Conservation (phyloP, 2,113 vertebrate genomes). For the Serranochromis macrocephalus region DNA sequence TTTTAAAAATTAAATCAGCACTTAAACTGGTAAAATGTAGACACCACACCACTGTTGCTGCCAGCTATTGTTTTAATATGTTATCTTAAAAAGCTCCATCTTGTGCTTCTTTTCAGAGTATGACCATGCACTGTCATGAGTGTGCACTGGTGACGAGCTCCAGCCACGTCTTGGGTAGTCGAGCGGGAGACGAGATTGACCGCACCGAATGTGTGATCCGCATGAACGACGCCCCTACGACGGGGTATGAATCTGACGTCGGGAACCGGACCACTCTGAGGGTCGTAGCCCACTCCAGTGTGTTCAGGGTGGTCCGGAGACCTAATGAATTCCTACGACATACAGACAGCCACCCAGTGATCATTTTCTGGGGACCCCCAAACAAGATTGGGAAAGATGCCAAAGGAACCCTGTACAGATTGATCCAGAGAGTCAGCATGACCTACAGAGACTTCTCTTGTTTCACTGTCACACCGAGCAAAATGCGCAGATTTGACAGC, state of each 20-base stretch:
- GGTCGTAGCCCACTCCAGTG: conserved; percentile 91
- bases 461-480: conserved; percentile 75
- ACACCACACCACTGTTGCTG: background rate
- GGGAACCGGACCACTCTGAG: conserved; percentile 88
- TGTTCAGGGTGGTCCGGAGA: conserved; percentile 81
- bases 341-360: conserved; percentile 68
- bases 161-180: conserved; percentile 85
- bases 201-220: conserved; percentile 85
- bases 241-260: conserved; percentile 77
- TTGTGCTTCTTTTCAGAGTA: conserved; percentile 67
- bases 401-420: conserved; percentile 76
- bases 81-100: background rate
- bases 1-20: background rate
- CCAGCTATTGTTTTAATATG: background rate
- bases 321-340: conserved; percentile 83
- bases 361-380: conserved; percentile 93
- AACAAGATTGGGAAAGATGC: conserved; percentile 82
- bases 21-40: background rate
- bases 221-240: conserved; percentile 94
- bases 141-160: conserved; percentile 94
- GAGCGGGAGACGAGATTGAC: conserved; percentile 80
- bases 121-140: conserved; percentile 78
- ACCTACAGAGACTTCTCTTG: conserved; percentile 80
- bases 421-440: conserved; percentile 83
- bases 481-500: conserved; percentile 87